Base-by-base conservation (phyloP, 2,113 vertebrate genomes). In the Corvus cornix region DNA sequence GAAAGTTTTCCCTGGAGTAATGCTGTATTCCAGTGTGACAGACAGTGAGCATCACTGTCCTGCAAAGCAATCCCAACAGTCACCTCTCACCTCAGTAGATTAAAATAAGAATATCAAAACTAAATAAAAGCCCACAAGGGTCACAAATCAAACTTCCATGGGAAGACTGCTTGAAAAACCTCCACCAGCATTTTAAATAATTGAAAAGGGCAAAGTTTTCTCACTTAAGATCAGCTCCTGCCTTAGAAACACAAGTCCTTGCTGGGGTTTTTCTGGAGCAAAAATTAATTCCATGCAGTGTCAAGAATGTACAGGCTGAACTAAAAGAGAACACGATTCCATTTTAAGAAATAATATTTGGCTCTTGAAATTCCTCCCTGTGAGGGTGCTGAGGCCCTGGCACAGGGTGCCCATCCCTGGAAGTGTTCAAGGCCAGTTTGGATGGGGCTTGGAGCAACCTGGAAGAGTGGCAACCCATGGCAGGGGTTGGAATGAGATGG, bases 361-460 rank as follows among this genome's bases (percentile, higher is more conserved):
- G 24, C 6, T 84, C 16, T 58, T 20, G 21, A 49, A 64, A 44
- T 58, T 27, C n/a, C 26, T 63, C 43, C 31, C 35, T 72, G 21
- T 37, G 30, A 64, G 26, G 21, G 9, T 31, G 26, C 20, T 0
- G 17, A 87, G 6, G 39, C n/a, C 24, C 23, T 62, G 66, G 75
- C 41, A 41, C 24, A 55, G 28, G 8, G 0, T 70, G 24, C 6
- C 13, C 44, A 66, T 37, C 31, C 22, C 59, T 58, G 33, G 51
- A 2, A 74, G 22, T 51, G 68, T 7, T 10, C 59, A 31, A 56
- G 31, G 21, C 16, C 75, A 66, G 37, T 12, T 0, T 73, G 67
- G 35, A 49, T 0, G 0, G 21, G 22, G 31, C 11, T 51, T 51
- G 44, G 86, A 66, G 27, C 12, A 59, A 0, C 19, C 60, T 75